Percentiles rank a stretch among this genome's conserved stretches.
These are phyloP conservation scores for Ochropacha duplaris DNA, from an alignment of 2,888 invertebrate species.

Conservation along the genomic window DNA sequence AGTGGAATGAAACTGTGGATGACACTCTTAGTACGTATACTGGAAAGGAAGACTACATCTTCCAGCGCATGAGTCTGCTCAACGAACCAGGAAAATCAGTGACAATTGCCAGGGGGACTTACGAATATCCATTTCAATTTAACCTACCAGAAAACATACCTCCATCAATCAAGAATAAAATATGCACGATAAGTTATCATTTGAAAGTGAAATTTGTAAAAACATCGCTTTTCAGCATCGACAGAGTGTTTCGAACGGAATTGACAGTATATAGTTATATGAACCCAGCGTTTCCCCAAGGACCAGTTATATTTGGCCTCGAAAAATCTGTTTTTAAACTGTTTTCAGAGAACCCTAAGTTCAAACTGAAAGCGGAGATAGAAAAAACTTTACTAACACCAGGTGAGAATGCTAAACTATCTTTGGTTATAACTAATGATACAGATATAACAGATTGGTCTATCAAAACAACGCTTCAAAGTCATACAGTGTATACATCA, in stretches of 20 bases:
- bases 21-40: slow-evolving; percentile 8
- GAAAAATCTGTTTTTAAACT: slow-evolving; percentile 18
- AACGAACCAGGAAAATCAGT: slow-evolving; percentile 3
- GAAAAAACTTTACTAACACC: slow-evolving; percentile 14
- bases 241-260: slow-evolving; percentile 14
- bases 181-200: slow-evolving; percentile 14
- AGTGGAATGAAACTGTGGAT: slow-evolving; percentile 10
- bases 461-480: slow-evolving; percentile 9
- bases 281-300: not conserved
- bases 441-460: slow-evolving; percentile 11
- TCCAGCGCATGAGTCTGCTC: slow-evolving; percentile 4
- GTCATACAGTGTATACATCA: slow-evolving; percentile 16
- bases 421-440: slow-evolving; percentile 13
- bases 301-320: slow-evolving; percentile 16
- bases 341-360: slow-evolving; percentile 2
- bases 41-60: slow-evolving; percentile 26
- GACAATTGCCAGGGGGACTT: slow-evolving; percentile 9
- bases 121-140: slow-evolving; percentile 20
- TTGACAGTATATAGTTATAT: slow-evolving; percentile 21
- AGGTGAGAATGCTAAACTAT: slow-evolving; percentile 14
- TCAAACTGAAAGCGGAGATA: slow-evolving; percentile 13
- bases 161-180: slow-evolving; percentile 14
- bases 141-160: slow-evolving; percentile 20
- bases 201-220: slow-evolving; percentile 19
- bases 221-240: slow-evolving; percentile 15